Base-by-base conservation (phyloP, 2,797 vertebrate genomes). In the Emys orbicularis region DNA sequence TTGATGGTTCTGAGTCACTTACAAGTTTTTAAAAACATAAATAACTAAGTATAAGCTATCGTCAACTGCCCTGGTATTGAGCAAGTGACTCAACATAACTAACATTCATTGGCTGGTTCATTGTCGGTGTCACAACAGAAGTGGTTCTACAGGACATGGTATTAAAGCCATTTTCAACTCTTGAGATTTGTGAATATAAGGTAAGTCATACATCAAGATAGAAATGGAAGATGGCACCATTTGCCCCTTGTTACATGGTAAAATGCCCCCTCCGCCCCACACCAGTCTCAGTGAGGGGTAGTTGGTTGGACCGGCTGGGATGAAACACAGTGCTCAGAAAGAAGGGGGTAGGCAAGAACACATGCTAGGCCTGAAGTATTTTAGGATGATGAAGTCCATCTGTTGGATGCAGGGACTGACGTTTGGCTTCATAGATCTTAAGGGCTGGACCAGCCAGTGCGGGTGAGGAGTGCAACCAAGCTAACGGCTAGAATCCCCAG, bases 401-500 rank as follows among this genome's bases (percentile, higher is more conserved):
- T 8, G 15, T 16, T 65, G 31, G 16, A 65, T 65, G 4, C 15
- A 65, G 61, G 15, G 4, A 16, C 34, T 65, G 31, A n/a, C 21
- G 2, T 34, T 41, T 54, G 74, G 54, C 77, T 92, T 18, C n/a
- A 34, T 21, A 23, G 12, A 41, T 25, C 21, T 52, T 6, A 65
- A 23, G 86, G 5, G 8, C 49, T 52, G 86, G 90, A 90, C 15
- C 84, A 12, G 15, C 76, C 91, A 91, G 56, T 0, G 3, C 0
- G 3, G 10, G 57, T 0, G n/a, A 0, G 4, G 8, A 72, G 74
- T 12, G 12, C 18, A 47, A 25, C 23, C 19, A 56, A 85, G 31
- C 8, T 74, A 6, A 11, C 25, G 2, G 1, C 41, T 41, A 5
- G 65, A 56, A 31, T 83, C 18, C 41, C 81, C 47, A 29, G 44